These are phyloP conservation scores for Phortica magna DNA, from an alignment of 2,888 invertebrate species.

Conservation along the genomic window DNA sequence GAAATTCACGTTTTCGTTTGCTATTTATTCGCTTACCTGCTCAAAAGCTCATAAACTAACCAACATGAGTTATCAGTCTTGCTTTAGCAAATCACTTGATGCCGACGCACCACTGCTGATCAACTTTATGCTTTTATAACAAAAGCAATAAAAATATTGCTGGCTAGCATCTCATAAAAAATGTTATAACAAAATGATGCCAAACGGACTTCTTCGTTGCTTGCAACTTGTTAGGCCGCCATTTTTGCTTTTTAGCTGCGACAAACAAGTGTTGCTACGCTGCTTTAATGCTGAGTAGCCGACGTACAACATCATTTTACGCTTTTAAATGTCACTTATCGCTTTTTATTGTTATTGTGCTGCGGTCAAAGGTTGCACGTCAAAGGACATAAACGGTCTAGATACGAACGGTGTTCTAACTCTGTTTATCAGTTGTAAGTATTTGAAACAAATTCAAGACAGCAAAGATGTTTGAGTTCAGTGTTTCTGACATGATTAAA, in stretches of 20 bases:
- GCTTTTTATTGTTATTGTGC: not conserved
- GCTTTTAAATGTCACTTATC: not conserved
- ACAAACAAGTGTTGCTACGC: not conserved
- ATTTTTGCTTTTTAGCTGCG: not conserved
- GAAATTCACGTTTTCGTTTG: too few relatives aligned
- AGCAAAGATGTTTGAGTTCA: too few relatives aligned
- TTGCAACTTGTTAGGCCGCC: not conserved
- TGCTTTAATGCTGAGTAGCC: not conserved
- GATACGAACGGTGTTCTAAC: too few relatives aligned
- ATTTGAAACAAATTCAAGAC: too few relatives aligned
- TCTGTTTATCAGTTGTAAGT: too few relatives aligned
- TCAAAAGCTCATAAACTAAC: too few relatives aligned
- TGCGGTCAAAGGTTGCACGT: conserved; percentile 14
- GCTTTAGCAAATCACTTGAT: too few relatives aligned
- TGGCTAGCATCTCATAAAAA: not conserved
- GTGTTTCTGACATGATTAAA: too few relatives aligned
- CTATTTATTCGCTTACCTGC: too few relatives aligned
- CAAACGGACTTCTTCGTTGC: not conserved
- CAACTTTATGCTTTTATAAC: not conserved
- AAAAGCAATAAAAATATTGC: not conserved
- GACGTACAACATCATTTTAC: not conserved
- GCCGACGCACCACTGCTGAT: too few relatives aligned
- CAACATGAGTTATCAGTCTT: too few relatives aligned
- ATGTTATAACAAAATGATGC: not conserved
- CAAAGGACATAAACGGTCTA: conserved; percentile 4